Evolutionary conservation across 2,888 invertebrate species (phyloP).

Genomic region (Drosophila greeni): DNA sequence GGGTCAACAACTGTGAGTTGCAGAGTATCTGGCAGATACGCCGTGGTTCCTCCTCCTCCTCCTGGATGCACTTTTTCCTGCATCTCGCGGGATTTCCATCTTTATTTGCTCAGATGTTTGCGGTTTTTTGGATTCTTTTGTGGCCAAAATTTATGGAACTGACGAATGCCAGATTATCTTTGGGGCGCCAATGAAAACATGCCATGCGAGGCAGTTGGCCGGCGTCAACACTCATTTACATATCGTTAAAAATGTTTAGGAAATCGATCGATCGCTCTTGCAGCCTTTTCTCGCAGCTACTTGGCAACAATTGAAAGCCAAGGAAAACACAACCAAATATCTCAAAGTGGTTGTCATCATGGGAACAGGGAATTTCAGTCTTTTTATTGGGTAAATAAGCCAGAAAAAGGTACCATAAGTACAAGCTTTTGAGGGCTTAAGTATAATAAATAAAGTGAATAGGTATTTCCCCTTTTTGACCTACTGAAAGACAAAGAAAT

Average conservation of each 20-base stretch:
- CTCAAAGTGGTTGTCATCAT: constrained; percentile 23
- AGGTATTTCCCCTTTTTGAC: background rate
- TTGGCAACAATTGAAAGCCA: constrained; percentile 32
- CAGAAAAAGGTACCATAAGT: background rate
- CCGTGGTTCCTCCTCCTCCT: constrained; percentile 20
- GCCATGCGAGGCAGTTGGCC: constrained; percentile 39
- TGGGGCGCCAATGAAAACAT: constrained; percentile 62
- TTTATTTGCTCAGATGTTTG: constrained; percentile 54
- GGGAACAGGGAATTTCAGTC: constrained; percentile 5
- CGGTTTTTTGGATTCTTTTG: constrained; percentile 22
- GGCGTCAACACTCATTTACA: constrained; percentile 51
- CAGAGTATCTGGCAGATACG: constrained; percentile 47
- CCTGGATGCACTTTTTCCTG: constrained; percentile 50
- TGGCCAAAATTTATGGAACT: constrained; percentile 58
- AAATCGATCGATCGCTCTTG: constrained; percentile 40
- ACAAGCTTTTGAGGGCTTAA: background rate
- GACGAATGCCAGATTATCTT: constrained; percentile 71
- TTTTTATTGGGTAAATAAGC: constrained; percentile 23
- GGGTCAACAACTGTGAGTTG: constrained; percentile 60
- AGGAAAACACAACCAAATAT: constrained; percentile 27
- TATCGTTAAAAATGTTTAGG: constrained; percentile 51
- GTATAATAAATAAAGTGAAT: background rate
- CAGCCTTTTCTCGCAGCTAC: constrained; percentile 22
- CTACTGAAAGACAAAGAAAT: background rate
- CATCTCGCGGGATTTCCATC: constrained; percentile 11